phyloP scores from a whole-genome alignment of 2,888 invertebrate species.

The Diarsia dahlii region DNA sequence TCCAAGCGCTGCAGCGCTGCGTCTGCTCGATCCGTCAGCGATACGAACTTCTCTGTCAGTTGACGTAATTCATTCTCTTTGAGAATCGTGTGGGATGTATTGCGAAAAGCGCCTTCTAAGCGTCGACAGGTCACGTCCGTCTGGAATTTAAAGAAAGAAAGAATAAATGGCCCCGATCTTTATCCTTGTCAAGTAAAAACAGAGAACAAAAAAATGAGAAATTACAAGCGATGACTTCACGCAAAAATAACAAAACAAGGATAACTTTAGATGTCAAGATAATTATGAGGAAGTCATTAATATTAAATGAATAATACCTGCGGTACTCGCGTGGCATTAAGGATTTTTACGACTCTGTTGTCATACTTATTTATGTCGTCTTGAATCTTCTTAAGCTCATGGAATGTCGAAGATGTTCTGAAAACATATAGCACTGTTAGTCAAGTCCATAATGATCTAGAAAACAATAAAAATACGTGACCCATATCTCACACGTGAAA shows the following conservation, averaged over 20 bases:
- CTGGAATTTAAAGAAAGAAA: conserved; percentile 68
- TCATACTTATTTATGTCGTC: conserved; percentile 86
- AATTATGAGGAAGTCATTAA: conserved; percentile 1
- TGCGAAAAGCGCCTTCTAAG: conserved; percentile 83
- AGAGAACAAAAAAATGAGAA: neutral
- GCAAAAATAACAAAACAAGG: conserved; percentile 15
- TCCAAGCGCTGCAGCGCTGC: conserved; percentile 85
- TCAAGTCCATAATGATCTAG: neutral
- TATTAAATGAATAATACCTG: conserved; percentile 75
- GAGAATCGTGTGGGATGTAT: conserved; percentile 80
- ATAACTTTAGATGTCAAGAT: conserved; percentile 8
- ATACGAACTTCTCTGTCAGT: conserved; percentile 87
- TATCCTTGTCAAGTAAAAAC: neutral
- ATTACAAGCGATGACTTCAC: neutral
- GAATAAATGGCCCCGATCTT: neutral
- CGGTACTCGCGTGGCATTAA: conserved; percentile 77
- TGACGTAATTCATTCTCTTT: conserved; percentile 85
- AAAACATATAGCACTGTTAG: conserved; percentile 64
- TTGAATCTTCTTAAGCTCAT: conserved; percentile 90
- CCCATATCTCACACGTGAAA: too few relatives aligned
- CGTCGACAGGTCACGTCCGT: conserved; percentile 82
- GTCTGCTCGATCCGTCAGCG: conserved; percentile 86
- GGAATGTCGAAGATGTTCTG: conserved; percentile 90
- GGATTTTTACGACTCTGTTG: conserved; percentile 81
- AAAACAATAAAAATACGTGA: neutral